Conservation (phyloP, 2,113 vertebrate genomes). For the Eulemur rufifrons region DNA sequence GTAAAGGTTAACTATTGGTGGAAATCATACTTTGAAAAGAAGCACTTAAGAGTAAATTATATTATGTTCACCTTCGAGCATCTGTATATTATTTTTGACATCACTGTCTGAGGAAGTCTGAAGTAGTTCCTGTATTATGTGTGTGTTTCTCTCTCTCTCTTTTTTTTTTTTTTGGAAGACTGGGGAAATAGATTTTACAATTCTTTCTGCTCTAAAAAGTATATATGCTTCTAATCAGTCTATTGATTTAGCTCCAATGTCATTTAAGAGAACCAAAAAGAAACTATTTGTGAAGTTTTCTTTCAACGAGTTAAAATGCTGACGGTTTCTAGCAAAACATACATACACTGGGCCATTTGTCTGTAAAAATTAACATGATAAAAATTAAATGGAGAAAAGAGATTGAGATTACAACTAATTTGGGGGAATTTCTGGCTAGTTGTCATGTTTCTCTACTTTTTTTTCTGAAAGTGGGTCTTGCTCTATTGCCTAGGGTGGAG, state of each 20-base stretch:
- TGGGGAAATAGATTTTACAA: not conserved
- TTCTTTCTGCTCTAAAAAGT: not conserved
- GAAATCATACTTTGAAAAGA: slow-evolving; percentile 10
- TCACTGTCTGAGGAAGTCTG: not conserved
- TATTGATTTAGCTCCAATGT: not conserved
- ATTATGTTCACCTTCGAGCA: not conserved
- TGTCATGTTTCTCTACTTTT: not conserved
- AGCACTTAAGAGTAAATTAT: not conserved
- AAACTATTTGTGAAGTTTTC: not conserved
- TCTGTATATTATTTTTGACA: not conserved
- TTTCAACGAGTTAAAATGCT: not conserved
- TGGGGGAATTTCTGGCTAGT: not conserved
- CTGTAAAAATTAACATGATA: not conserved
- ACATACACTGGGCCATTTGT: not conserved
- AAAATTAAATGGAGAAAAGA: not conserved
- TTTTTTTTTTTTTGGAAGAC: not conserved
- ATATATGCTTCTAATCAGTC: not conserved
- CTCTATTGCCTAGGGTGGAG: too few relatives aligned
- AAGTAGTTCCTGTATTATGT: not conserved
- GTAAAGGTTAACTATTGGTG: not conserved
- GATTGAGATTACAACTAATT: not conserved
- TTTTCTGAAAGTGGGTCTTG: too few relatives aligned
- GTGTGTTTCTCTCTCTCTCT: not conserved
- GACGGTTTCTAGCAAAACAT: not conserved
- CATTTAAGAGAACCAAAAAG: not conserved